phyloP scores from a whole-genome alignment of 1,140 invertebrate genomes.

The Galleria mellonella region DNA sequence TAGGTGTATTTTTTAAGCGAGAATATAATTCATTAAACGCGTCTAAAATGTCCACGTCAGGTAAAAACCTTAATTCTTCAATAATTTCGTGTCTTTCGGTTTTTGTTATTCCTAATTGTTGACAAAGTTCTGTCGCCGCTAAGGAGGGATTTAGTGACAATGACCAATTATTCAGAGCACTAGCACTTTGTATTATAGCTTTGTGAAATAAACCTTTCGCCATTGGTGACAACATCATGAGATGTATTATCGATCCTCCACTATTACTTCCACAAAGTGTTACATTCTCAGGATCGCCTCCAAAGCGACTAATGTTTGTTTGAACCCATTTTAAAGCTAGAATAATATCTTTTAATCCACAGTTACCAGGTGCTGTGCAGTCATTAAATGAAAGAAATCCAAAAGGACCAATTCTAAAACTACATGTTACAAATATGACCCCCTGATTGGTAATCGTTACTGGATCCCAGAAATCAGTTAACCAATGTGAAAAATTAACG shows the following conservation, averaged over 20 bases:
- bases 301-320: conserved; percentile 76
- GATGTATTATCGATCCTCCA: conserved; percentile 74
- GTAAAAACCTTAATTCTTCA: conserved; percentile 36
- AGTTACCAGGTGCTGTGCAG: conserved; percentile 74
- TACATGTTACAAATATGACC: conserved; percentile 51
- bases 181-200: conserved; percentile 59
- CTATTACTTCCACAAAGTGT: conserved; percentile 78
- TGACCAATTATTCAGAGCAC: conserved; percentile 54
- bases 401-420: conserved; percentile 50
- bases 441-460: conserved; percentile 37
- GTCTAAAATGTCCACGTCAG: conserved; percentile 35
- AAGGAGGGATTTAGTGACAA: conserved; percentile 42
- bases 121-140: conserved; percentile 35
- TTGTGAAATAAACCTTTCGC: conserved; percentile 74
- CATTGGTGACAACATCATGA: conserved; percentile 73
- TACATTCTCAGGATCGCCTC: conserved; percentile 76
- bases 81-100: conserved; percentile 38
- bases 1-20: conserved; percentile 8
- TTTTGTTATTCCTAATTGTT: conserved; percentile 39
- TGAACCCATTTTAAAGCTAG: conserved; percentile 77
- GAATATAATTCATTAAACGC: conserved; percentile 20
- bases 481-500: conserved; percentile 26
- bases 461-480: conserved; percentile 36
- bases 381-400: conserved; percentile 60
- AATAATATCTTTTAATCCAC: conserved; percentile 78